Base-by-base conservation (phyloP, 1,140 invertebrate species). In the Trichonephila clavata region DNA sequence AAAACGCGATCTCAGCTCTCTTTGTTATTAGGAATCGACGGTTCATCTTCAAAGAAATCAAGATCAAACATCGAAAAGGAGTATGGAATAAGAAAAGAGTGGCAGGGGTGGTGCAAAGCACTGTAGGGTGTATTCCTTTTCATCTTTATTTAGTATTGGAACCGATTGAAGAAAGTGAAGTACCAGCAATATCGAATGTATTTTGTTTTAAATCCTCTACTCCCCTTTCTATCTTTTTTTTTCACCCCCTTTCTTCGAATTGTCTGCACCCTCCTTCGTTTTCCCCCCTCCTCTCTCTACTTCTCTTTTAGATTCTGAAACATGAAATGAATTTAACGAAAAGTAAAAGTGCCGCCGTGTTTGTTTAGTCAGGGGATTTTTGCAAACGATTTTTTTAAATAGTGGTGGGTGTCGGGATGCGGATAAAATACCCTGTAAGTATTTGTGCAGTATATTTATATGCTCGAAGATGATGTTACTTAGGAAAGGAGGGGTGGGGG, bases 261-360 rank as follows among this genome's bases (percentile, higher is more conserved):
- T 6, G 61, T 61, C 24, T 68, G 16, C 63, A 10, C 16, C 20
- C 21, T 43, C 86, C 32, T 39, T 27, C 60, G 57, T 50, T 87
- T 50, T 3, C 10, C 20, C 21, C 20, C 7, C 24, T n/a, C 18
- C n/a, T 50, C 13, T 39, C 2, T 43, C 32, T 32, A 39, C 18
- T 57, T 57, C n/a, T 18, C 50, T 77, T 59, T 20, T 50, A 14
- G 18, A 32, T 90, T 63, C 24, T 57, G 20, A 50, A 16, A 57
- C n/a, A n/a, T 18, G 88, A 90, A 90, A 90, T 90, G 88, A 90
- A 90, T 81, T 90, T 80, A 90, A 57, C 43, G 61, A 87, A 87
- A 77, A 87, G 59, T 80, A 68, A 90, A 90, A 90, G 88, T 27
- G 20, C 86, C 50, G 32, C 63, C 32, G 16, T 90, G 88, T 90